Conservation (phyloP, 2,888 invertebrate species). For the Callimorpha dominula region DNA sequence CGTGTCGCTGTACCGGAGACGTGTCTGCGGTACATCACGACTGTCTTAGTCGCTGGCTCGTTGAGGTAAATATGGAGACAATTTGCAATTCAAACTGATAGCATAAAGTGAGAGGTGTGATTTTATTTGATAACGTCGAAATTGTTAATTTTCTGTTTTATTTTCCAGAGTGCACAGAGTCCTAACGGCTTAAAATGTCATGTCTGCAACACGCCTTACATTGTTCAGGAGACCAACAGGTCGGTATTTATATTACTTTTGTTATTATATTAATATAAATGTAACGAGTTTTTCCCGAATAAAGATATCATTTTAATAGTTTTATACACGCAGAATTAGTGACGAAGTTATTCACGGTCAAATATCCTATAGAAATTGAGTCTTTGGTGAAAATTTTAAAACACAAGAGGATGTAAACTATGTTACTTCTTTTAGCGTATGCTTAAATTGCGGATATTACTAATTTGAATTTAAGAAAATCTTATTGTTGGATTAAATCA, state of each 20-base stretch:
- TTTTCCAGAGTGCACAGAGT: constrained; percentile 88
- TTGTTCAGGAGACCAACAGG: constrained; percentile 91
- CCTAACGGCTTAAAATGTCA: constrained; percentile 92
- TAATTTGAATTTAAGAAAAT: too few relatives aligned
- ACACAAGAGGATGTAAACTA: too few relatives aligned
- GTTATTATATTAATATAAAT: not conserved
- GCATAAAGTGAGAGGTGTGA: not conserved
- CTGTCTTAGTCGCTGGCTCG: constrained; percentile 95
- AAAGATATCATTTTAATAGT: not conserved
- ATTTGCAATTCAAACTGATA: not conserved
- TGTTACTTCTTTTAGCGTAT: too few relatives aligned
- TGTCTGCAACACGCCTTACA: constrained; percentile 94
- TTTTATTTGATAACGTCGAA: not conserved
- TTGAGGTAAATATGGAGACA: constrained; percentile 88
- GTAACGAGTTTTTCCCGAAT: not conserved
- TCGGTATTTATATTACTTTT: constrained; percentile 55
- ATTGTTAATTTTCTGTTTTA: not conserved
- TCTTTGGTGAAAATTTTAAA: too few relatives aligned
- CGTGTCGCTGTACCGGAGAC: constrained; percentile 96
- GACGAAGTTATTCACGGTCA: too few relatives aligned
- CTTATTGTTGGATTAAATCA: too few relatives aligned
- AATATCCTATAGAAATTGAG: too few relatives aligned
- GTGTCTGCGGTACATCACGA: constrained; percentile 97
- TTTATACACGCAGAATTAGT: too few relatives aligned
- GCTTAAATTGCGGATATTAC: too few relatives aligned